phyloP scores from a whole-genome alignment of 2,797 vertebrate species.

The Gobio occitaniae region DNA sequence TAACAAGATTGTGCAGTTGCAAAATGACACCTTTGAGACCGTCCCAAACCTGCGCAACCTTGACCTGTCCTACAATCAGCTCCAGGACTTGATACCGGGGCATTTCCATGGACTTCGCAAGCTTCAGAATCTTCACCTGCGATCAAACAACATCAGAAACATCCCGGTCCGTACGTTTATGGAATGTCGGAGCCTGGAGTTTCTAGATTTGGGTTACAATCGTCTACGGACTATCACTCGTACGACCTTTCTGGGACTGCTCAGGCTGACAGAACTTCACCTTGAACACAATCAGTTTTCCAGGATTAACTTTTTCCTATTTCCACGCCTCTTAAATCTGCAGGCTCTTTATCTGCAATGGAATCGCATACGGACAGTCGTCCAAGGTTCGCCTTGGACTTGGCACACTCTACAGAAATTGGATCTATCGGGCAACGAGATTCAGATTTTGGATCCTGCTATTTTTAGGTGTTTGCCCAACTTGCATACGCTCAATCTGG shows the following conservation, averaged over 20 bases:
- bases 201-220: slow-evolving; percentile 95
- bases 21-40: slow-evolving; percentile 90
- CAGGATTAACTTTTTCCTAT: slow-evolving; percentile 94
- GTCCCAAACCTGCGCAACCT: slow-evolving; percentile 94
- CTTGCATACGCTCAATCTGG: slow-evolving; percentile 91
- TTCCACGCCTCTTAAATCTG: slow-evolving; percentile 93
- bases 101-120: slow-evolving; percentile 95
- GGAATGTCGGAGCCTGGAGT: slow-evolving; percentile 95
- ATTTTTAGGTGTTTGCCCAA: slow-evolving; percentile 95
- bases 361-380: slow-evolving; percentile 93
- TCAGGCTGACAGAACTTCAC: slow-evolving; percentile 92
- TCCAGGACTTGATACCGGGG: slow-evolving; percentile 87
- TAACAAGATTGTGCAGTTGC: slow-evolving; percentile 90
- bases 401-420: slow-evolving; percentile 94
- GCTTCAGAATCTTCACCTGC: slow-evolving; percentile 90
- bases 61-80: slow-evolving; percentile 95
- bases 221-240: slow-evolving; percentile 90
- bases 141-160: slow-evolving; percentile 90
- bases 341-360: slow-evolving; percentile 94
- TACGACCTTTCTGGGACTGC: slow-evolving; percentile 91
- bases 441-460: slow-evolving; percentile 84
- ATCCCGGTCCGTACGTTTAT: slow-evolving; percentile 91
- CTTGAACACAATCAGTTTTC: slow-evolving; percentile 98
- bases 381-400: slow-evolving; percentile 90
- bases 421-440: slow-evolving; percentile 96